Percentiles rank a stretch among this genome's conserved stretches.
phyloP scores from a whole-genome alignment of 2,797 vertebrate genomes.

The Trachurus trachurus region DNA sequence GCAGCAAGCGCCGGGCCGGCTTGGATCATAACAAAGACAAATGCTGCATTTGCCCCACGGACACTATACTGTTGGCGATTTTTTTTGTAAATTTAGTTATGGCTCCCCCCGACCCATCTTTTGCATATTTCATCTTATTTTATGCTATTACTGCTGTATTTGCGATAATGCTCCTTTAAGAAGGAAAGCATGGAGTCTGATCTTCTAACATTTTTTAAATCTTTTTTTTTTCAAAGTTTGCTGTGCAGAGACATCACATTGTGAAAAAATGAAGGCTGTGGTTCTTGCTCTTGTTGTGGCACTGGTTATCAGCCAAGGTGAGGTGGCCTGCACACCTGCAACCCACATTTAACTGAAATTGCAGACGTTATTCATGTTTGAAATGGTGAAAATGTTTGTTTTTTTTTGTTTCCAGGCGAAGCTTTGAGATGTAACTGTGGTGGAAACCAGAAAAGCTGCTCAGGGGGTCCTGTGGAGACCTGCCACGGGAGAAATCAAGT shows the following conservation, averaged over 20 bases:
- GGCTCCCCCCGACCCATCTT: too few relatives aligned
- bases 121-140: too few relatives aligned
- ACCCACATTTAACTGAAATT: neutral
- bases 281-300: conserved; percentile 9
- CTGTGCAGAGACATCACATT: neutral
- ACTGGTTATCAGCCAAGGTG: conserved; percentile 17
- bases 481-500: neutral
- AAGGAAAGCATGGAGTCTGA: neutral
- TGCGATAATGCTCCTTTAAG: too few relatives aligned
- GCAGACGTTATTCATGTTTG: neutral
- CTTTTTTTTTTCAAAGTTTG: neutral
- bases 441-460: neutral
- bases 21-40: too few relatives aligned
- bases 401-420: conserved; percentile 6
- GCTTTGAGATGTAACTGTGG: conserved; percentile 21
- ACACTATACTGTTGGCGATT: too few relatives aligned
- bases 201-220: neutral
- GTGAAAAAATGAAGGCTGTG: conserved; percentile 32
- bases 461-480: neutral
- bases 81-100: too few relatives aligned
- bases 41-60: too few relatives aligned
- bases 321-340: neutral
- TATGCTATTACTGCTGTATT: too few relatives aligned
- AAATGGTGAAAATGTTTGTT: neutral
- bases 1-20: too few relatives aligned